Conservation (phyloP, 2,888 invertebrate genomes). For the Lissocephala sabroskyi region DNA sequence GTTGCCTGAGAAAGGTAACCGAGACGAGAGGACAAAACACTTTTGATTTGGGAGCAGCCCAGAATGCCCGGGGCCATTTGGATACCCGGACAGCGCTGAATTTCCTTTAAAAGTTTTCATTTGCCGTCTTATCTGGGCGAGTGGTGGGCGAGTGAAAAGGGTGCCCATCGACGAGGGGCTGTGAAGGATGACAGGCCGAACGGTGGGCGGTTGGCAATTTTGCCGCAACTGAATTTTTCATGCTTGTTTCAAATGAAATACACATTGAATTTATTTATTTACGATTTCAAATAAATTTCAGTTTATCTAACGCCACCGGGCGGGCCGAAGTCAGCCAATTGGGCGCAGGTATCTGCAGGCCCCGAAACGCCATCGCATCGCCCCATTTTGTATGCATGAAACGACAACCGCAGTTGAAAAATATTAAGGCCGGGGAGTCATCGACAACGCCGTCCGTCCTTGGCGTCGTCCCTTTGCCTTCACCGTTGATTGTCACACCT, state of each 20-base stretch:
- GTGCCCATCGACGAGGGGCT: too few relatives aligned
- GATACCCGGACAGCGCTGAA: neutral
- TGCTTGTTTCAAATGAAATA: conserved; percentile 9
- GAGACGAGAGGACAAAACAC: neutral
- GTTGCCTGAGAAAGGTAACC: neutral
- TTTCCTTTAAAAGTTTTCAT: neutral
- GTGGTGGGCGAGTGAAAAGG: too few relatives aligned
- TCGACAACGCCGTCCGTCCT: too few relatives aligned
- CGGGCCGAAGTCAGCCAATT: neutral
- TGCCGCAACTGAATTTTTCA: conserved; percentile 9
- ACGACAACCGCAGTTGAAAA: neutral
- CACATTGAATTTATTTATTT: conserved; percentile 17
- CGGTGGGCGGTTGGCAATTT: neutral
- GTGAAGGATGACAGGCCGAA: too few relatives aligned
- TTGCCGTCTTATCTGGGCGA: too few relatives aligned
- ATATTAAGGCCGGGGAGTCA: too few relatives aligned
- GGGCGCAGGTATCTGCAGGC: too few relatives aligned
- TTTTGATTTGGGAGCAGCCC: neutral
- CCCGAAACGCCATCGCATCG: neutral
- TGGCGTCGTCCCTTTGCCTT: too few relatives aligned
- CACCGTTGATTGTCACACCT: too few relatives aligned
- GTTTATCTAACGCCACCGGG: conserved; percentile 11
- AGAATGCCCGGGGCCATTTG: neutral
- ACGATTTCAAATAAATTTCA: conserved; percentile 16
- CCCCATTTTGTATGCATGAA: neutral